phyloP scores from a whole-genome alignment of 2,113 vertebrate genomes.

The Strix uralensis region DNA sequence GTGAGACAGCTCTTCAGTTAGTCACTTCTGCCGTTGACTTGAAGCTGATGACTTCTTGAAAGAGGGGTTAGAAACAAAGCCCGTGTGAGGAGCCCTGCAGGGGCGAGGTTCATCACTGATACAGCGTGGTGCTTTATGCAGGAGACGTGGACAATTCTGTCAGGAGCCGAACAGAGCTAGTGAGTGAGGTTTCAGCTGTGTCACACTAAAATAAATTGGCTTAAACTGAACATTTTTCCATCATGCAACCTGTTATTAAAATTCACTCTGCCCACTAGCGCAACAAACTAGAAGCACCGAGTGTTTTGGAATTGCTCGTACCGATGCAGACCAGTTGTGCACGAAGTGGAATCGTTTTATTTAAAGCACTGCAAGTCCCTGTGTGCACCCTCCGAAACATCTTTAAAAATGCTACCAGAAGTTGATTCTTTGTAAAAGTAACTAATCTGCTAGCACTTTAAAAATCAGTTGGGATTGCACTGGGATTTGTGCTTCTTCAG shows the following conservation, averaged over 20 bases:
- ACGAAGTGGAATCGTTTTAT: neutral
- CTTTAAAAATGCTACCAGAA: neutral
- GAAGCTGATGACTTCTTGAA: neutral
- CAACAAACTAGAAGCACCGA: fast-evolving
- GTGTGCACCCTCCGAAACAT: neutral
- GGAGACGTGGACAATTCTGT: neutral
- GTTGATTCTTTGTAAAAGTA: neutral
- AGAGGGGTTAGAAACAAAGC: neutral
- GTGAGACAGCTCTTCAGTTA: neutral
- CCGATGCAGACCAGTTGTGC: neutral
- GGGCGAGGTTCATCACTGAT: fast-evolving
- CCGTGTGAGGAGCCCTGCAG: neutral
- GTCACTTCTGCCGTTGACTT: neutral
- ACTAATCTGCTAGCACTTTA: neutral
- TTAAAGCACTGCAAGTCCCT: neutral
- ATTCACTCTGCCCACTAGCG: neutral
- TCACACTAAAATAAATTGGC: neutral
- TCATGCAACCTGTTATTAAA: neutral
- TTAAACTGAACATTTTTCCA: neutral
- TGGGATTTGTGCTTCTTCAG: neutral
- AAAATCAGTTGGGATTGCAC: neutral
- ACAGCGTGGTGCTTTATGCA: fast-evolving
- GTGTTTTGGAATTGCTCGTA: neutral
- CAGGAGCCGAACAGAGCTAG: neutral
- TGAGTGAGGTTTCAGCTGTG: neutral